Percentiles rank a stretch among this genome's conserved stretches.
Conservation (phyloP, 2,797 vertebrate genomes). For the Intellagama lesueurii region DNA sequence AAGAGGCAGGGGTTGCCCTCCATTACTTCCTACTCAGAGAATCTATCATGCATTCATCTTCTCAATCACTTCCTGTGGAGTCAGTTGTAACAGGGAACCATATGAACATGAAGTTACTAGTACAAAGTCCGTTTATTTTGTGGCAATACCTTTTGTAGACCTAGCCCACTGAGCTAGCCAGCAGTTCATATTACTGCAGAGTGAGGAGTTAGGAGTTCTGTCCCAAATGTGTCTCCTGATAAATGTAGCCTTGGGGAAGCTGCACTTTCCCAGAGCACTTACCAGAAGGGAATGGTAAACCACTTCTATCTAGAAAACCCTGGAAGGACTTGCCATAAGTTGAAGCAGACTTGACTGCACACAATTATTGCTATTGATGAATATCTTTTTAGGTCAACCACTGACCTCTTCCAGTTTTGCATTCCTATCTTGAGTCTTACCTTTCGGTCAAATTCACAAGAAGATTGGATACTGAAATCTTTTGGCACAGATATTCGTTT, state of each 20-base stretch:
- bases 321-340: too few species aligned
- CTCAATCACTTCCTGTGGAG: background rate
- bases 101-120: background rate
- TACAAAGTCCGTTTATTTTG: conserved; percentile 17
- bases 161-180: too few species aligned
- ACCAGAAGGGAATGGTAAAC: too few species aligned
- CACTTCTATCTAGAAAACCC: too few species aligned
- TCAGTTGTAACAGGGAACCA: too few species aligned
- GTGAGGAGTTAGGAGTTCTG: too few species aligned
- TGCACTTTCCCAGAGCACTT: too few species aligned
- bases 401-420: background rate
- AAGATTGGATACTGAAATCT: background rate
- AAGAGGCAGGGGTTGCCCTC: background rate
- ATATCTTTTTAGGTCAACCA: background rate
- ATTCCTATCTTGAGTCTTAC: background rate
- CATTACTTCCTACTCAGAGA: background rate
- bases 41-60: background rate
- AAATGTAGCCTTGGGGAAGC: too few species aligned
- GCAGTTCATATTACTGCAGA: too few species aligned
- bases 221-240: too few species aligned
- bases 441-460: background rate
- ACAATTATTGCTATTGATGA: too few species aligned
- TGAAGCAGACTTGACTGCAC: too few species aligned
- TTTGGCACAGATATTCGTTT: conserved; percentile 17
- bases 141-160: background rate